A percentile compares a stretch with the other conserved stretches of the same genome.
Conservation (phyloP, 1,140 invertebrate genomes). For the Cydia amplana region DNA sequence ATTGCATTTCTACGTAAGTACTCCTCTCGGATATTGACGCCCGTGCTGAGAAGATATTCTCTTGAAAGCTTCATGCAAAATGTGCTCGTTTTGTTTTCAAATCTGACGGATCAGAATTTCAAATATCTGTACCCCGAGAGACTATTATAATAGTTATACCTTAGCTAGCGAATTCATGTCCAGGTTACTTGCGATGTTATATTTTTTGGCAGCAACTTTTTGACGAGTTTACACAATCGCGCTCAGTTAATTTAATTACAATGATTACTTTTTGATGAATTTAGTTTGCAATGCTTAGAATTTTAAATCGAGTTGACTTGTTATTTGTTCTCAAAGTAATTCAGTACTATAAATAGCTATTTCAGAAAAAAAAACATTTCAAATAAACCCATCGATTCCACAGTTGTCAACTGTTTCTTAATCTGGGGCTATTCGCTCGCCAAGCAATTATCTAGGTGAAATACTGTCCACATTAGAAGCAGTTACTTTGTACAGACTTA, state of each 20-base stretch:
- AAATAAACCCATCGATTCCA: neutral
- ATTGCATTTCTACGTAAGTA: slow-evolving; percentile 33
- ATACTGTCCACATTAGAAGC: slow-evolving; percentile 68
- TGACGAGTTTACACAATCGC: too few relatives aligned
- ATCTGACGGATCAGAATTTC: slow-evolving; percentile 32
- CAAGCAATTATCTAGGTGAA: slow-evolving; percentile 74
- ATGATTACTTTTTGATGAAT: too few relatives aligned
- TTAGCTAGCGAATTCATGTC: neutral
- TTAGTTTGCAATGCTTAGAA: too few relatives aligned
- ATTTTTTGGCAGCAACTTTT: too few relatives aligned
- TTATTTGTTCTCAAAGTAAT: too few relatives aligned
- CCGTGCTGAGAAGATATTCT: slow-evolving; percentile 28
- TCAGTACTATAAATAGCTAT: too few relatives aligned
- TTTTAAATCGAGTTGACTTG: too few relatives aligned
- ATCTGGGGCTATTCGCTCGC: slow-evolving; percentile 52
- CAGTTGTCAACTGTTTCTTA: slow-evolving; percentile 47
- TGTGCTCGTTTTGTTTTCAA: slow-evolving; percentile 28
- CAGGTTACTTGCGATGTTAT: neutral
- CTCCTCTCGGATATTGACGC: slow-evolving; percentile 25
- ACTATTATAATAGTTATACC: neutral
- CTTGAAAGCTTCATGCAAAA: slow-evolving; percentile 29
- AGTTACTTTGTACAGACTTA: slow-evolving; percentile 68
- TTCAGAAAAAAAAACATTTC: too few relatives aligned
- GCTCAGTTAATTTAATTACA: too few relatives aligned
- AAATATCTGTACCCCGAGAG: slow-evolving; percentile 17